Percentiles rank a stretch among this genome's conserved stretches.
Evolutionary conservation across 2,888 invertebrate species (phyloP).

Genomic region (Poecilus cupreus): DNA sequence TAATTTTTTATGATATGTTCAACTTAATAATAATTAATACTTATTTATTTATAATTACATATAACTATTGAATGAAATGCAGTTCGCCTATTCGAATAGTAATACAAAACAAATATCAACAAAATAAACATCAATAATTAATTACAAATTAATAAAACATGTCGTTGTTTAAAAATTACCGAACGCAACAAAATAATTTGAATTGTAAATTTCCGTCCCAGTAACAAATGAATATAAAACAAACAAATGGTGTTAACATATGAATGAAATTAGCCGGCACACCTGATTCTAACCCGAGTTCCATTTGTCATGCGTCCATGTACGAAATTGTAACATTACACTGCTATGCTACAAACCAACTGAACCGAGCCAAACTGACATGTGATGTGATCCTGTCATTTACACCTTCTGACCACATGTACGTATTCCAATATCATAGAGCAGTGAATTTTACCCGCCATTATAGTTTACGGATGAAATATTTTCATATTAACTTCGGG

Average conservation of each 20-base stretch:
- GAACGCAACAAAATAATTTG: neutral
- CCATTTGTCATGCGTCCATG: no score
- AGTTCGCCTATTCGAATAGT: neutral
- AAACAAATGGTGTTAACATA: neutral
- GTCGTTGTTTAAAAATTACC: neutral
- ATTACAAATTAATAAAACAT: neutral
- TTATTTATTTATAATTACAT: no score
- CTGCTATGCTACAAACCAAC: neutral
- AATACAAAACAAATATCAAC: neutral
- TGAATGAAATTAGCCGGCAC: no score
- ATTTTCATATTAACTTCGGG: constrained; percentile 27
- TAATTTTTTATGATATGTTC: no score
- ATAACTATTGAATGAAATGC: no score
- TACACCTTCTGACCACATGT: constrained; percentile 32
- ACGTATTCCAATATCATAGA: constrained; percentile 21
- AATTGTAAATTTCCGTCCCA: neutral
- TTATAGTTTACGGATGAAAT: constrained; percentile 15
- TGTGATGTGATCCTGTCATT: constrained; percentile 39
- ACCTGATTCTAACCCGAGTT: no score
- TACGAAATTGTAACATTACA: no score
- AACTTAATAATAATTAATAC: no score
- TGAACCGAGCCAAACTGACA: constrained; percentile 22
- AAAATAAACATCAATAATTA: neutral
- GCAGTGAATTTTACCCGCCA: neutral
- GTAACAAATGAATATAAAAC: neutral